Evolutionary conservation across 2,888 invertebrate genomes (phyloP), one percentile per base, ranked within the genome.

Genomic region (Mimumesa dahlbomi): DNA sequence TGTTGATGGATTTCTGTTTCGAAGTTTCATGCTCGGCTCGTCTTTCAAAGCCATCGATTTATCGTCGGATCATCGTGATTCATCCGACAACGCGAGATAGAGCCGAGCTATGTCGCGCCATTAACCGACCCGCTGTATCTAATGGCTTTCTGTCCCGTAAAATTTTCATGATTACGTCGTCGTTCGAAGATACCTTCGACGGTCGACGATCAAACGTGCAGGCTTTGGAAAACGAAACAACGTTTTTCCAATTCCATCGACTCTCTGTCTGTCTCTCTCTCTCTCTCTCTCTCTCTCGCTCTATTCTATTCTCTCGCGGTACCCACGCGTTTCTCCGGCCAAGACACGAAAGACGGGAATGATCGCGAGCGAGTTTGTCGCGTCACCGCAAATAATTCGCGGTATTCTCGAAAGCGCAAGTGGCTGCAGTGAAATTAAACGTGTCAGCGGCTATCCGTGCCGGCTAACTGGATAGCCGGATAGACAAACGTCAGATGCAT

Each of bases 401-500:
- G 9, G 7, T 18, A n/a, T 16, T 9, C 16, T 40, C 16, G 38
- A 40, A 14, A 16, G 3, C 11, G 16, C 9, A 9, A 34, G n/a
- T 48, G 58, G 13, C 45, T 36, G 16, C 25, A 38, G 38, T 25
- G 40, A 45, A 50, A 67, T 62, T 56, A 72, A 64, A 67, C 63
- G 65, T 57, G 65, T 57, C 61, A 45, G 31, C n/a, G n/a, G n/a
- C n/a, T n/a, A n/a, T n/a, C n/a, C n/a, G n/a, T n/a, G n/a, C n/a
- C n/a, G n/a, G n/a, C n/a, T 48, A 34, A 21, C 48, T 6, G 7
- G 61, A 64, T 36, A 45, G 40, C 52, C 18, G 42, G 43, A 65
- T 29, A 38, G 59, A 61, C 53, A 40, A 64, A 57, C 56, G 77
- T 75, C 81, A 63, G 67, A 63, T 57, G 71, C 79, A 73, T 31